phyloP scores from a whole-genome alignment of 2,113 vertebrate genomes.

The Ursus arctos region DNA sequence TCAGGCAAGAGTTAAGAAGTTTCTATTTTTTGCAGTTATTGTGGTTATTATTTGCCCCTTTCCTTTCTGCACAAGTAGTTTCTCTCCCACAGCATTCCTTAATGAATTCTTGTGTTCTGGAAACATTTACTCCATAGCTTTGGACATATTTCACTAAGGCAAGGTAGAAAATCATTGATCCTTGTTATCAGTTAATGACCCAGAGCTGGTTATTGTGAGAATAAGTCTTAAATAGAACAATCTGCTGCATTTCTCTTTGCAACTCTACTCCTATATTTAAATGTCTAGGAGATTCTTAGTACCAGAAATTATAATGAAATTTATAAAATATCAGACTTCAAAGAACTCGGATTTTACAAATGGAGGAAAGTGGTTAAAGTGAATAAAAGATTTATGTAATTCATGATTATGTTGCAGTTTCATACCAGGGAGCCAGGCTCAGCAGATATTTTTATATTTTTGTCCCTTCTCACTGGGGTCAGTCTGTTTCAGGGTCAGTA shows the following conservation, averaged over 20 bases:
- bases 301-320: not conserved
- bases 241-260: conserved; percentile 16
- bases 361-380: not conserved
- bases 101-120: not conserved
- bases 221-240: not conserved
- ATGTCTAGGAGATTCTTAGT: not conserved
- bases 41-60: not conserved
- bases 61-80: not conserved
- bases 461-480: not conserved
- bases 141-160: conserved; percentile 7
- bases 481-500: not conserved
- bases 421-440: not conserved
- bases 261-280: not conserved
- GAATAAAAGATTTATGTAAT: not conserved
- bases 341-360: not conserved
- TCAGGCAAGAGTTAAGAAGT: not conserved
- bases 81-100: not conserved
- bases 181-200: not conserved
- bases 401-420: not conserved
- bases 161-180: not conserved
- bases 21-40: not conserved
- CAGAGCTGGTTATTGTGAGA: not conserved
- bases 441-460: not conserved
- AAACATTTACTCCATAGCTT: not conserved
- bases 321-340: not conserved